Base-by-base conservation (phyloP, 2,113 vertebrate genomes). In the Nicator chloris region DNA sequence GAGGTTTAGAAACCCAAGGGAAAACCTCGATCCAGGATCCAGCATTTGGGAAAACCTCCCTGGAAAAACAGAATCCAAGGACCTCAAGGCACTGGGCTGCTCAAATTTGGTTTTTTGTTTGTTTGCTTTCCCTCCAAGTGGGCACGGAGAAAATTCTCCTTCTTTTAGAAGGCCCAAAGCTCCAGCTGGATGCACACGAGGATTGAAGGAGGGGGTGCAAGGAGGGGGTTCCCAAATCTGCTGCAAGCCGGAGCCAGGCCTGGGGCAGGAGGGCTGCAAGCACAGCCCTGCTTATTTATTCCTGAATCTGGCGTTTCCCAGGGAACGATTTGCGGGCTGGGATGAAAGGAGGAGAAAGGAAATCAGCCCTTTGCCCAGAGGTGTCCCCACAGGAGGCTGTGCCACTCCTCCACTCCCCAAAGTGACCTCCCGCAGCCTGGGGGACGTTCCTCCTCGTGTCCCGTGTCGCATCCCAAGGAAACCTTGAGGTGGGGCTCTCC, bases 161-260 rank as follows among this genome's bases (percentile, higher is more conserved):
- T 42, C 20, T 56, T 49, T 54, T 42, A n/a, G 57, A 13, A 82
- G 30, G 14, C 30, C 6, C 26, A 42, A 30, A 27, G 22, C 19
- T 54, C 44, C 26, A 3, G 0, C n/a, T 60, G 64, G 57, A 12
- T 7, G 20, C 0, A 6, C 33, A 1, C 0, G 1, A 40, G 7
- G 3, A 30, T 13, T 60, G 16, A 35, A 9, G 71, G 76, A 30
- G 1, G 2, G 6, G 5, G 14, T 50, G 10, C 22, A 49, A 49
- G 47, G 47, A 49, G 47, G 24, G 12, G 53, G 1, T 7, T 23
- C 44, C n/a, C 39, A 33, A 42, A 85, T 54, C 4, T 30, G 33
- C 61, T 23, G 14, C 0, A 16, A 23, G 59, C 31, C 27, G 69
- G 59, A 71, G 57, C 37, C 3, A 2, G 44, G 6, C 21, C 59